These are phyloP conservation scores for Drosophila borealis DNA, from an alignment of 2,888 invertebrate genomes.

Conservation along the genomic window DNA sequence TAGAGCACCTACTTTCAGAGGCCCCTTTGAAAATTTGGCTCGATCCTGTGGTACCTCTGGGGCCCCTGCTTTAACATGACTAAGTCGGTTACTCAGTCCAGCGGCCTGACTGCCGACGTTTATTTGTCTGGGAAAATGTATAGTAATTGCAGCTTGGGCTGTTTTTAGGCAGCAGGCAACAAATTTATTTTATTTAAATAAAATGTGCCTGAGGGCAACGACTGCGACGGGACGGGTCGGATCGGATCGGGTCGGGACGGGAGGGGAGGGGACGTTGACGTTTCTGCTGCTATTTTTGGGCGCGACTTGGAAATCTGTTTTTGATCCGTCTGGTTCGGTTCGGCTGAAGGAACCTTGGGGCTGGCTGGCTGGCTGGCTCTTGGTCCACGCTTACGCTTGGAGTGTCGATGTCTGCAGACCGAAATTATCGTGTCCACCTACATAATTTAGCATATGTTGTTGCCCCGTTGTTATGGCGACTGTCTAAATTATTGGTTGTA, in stretches of 20 bases:
- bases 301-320: constrained; percentile 68
- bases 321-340: constrained; percentile 44
- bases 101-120: neutral
- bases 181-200: constrained; percentile 81
- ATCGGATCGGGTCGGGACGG: neutral
- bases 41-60: neutral
- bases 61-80: neutral
- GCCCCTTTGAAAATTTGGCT: neutral
- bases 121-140: constrained; percentile 67
- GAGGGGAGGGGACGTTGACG: constrained; percentile 15
- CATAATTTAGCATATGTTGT: constrained; percentile 74
- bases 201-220: constrained; percentile 71
- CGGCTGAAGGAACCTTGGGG: constrained; percentile 36
- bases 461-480: constrained; percentile 40
- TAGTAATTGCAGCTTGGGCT: constrained; percentile 68
- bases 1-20: too few relatives aligned
- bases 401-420: constrained; percentile 66
- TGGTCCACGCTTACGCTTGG: constrained; percentile 16
- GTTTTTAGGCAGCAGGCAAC: constrained; percentile 53
- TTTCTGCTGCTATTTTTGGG: constrained; percentile 68
- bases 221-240: constrained; percentile 7
- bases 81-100: neutral
- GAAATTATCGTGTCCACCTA: constrained; percentile 80
- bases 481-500: constrained; percentile 79
- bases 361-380: constrained; percentile 28